Evolutionary conservation across 2,113 vertebrate species (phyloP).

Genomic region (Oryctolagus cuniculus): DNA sequence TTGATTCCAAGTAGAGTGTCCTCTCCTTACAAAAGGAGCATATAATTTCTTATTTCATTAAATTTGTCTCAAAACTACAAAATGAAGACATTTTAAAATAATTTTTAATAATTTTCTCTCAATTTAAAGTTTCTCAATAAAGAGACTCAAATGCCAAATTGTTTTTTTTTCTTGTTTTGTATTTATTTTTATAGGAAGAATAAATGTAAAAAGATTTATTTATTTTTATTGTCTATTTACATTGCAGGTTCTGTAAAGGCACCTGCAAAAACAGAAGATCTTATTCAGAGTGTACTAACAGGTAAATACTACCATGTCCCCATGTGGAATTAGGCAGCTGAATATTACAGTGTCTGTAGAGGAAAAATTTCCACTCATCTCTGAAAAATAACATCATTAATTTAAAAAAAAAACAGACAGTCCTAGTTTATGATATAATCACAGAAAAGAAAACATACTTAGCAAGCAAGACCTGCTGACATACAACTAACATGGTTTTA

Average conservation of each 20-base stretch:
- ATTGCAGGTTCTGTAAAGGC: slow-evolving; percentile 93
- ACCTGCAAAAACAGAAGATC: slow-evolving; percentile 95
- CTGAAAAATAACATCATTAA: not conserved
- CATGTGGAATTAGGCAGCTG: not conserved
- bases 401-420: not conserved
- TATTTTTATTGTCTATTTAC: slow-evolving; percentile 45
- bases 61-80: not conserved
- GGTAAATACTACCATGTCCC: slow-evolving; percentile 87
- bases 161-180: not conserved
- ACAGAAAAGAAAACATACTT: not conserved
- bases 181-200: not conserved
- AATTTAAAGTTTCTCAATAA: not conserved
- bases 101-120: not conserved
- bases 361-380: not conserved
- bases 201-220: not conserved
- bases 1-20: not conserved
- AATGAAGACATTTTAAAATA: not conserved
- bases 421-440: not conserved
- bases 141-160: not conserved
- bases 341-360: not conserved
- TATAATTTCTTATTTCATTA: not conserved
- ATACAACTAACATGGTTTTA: slow-evolving; percentile 42
- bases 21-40: not conserved
- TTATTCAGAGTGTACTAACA: slow-evolving; percentile 96
- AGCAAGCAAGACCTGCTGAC: not conserved